These are phyloP conservation scores for Aphaenogaster rudis DNA, from an alignment of 1,140 invertebrate genomes.

Conservation along the genomic window DNA sequence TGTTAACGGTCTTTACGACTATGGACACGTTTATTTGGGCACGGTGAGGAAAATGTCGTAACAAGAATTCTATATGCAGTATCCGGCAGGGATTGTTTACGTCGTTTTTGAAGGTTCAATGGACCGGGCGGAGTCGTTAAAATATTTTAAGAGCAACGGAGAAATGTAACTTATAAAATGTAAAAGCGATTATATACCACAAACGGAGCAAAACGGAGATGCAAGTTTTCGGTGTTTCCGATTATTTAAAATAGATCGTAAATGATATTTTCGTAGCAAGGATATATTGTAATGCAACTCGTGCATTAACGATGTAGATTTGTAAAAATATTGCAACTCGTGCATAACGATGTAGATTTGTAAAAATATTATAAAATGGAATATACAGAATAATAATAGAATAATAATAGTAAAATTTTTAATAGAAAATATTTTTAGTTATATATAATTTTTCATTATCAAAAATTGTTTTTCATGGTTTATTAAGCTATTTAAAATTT, in stretches of 20 bases:
- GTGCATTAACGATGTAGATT: neutral
- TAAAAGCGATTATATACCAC: neutral
- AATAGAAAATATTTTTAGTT: neutral
- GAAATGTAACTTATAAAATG: neutral
- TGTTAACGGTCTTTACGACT: conserved; percentile 34
- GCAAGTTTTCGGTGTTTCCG: neutral
- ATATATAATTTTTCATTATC: neutral
- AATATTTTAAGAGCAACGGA: conserved; percentile 22
- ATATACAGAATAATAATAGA: neutral
- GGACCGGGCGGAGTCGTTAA: conserved; percentile 20
- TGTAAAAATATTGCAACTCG: neutral
- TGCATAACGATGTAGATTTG: neutral
- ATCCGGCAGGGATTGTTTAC: conserved; percentile 35
- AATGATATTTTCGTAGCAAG: neutral
- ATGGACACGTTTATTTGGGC: conserved; percentile 16
- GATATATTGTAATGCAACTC: neutral
- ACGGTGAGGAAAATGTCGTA: conserved; percentile 41
- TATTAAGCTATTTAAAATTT: neutral
- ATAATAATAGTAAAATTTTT: neutral
- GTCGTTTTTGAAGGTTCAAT: conserved; percentile 37
- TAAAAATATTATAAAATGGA: conserved; percentile 4
- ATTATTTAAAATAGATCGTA: neutral
- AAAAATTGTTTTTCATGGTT: neutral
- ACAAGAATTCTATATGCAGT: conserved; percentile 17
- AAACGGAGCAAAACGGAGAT: neutral